Base-by-base conservation (phyloP, 2,888 invertebrate species). In the Drosophila eohydei region DNA sequence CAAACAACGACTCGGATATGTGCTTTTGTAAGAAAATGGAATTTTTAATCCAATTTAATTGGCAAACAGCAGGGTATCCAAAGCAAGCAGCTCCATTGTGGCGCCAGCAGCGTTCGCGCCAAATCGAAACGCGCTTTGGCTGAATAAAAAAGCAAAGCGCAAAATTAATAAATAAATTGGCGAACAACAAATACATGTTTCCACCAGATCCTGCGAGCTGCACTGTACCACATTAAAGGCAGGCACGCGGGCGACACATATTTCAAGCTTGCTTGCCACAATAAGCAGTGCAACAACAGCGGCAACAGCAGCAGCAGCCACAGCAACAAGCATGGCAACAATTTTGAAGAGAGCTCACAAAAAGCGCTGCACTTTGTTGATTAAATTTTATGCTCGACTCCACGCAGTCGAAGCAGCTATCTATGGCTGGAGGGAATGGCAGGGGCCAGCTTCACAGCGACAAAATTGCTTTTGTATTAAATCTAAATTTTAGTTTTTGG, bases 1-100 rank as follows among this genome's bases (percentile, higher is more conserved):
- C 71, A 72, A 55, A 67, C 58, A 62, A 46, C 56, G 67, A 60
- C 54, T 73, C 76, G 44, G 32, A 70, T 57, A 55, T 58, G 73
- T 56, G 73, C 83, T 74, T 80, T 66, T 63, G 64, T 62, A 71
- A 70, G 74, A 75, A 89, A 89, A 90, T 89, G 80, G 90, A 88
- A 89, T 89, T 90, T 88, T 89, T 89, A 89, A 90, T 89, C 83
- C 82, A 79, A 75, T 78, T 82, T 88, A 90, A 89, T 89, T 90
- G 88, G 81, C 79, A 74, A 58, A 36, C 58, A 69, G 43, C 57
- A 26, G 36, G 44, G 50, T 62, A 64, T 52, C 36, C 48, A 56
- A 60, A 70, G 48, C 70, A 63, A 70, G 68, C 73, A 65, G 67
- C 77, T 55, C 28, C 50, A 62, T 51, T 66, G 55, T 68, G 71